Conservation (phyloP, 1,140 invertebrate species). For the Aricia agestis region DNA sequence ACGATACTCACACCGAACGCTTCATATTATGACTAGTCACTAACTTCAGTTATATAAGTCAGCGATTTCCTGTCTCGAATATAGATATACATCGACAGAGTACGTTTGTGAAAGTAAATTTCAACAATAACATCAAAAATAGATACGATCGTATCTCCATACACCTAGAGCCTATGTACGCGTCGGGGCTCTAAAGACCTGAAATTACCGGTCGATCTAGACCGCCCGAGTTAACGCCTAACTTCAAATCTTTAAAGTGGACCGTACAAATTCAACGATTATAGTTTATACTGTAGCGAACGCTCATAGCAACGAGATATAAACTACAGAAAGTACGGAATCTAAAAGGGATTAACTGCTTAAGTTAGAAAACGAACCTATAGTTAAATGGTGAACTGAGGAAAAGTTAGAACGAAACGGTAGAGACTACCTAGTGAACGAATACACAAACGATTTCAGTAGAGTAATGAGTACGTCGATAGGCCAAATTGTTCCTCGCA, state of each 20-base stretch:
- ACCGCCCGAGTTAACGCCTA: not conserved
- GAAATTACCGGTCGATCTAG: not conserved
- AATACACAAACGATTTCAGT: not conserved
- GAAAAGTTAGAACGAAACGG: not conserved
- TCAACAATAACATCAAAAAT: conserved; percentile 10
- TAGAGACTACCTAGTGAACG: not conserved
- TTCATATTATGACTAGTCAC: conserved; percentile 32
- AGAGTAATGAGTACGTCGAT: conserved; percentile 30
- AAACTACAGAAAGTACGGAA: conserved; percentile 23
- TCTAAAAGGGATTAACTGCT: not conserved
- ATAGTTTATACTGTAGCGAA: conserved; percentile 23
- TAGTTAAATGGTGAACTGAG: not conserved
- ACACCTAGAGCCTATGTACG: not conserved
- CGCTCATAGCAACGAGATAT: conserved; percentile 31
- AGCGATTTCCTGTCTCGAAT: conserved; percentile 12
- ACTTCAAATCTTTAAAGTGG: conserved; percentile 1
- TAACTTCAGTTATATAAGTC: conserved; percentile 25
- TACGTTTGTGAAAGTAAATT: conserved; percentile 11
- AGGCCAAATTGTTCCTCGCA: conserved; percentile 64
- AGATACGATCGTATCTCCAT: not conserved
- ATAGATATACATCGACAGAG: not conserved
- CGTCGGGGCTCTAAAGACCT: not conserved
- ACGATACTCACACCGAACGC: conserved; percentile 41
- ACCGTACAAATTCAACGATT: not conserved
- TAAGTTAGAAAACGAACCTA: not conserved